phyloP scores from a whole-genome alignment of 2,797 vertebrate species.

The Rhinatrema bivittatum region DNA sequence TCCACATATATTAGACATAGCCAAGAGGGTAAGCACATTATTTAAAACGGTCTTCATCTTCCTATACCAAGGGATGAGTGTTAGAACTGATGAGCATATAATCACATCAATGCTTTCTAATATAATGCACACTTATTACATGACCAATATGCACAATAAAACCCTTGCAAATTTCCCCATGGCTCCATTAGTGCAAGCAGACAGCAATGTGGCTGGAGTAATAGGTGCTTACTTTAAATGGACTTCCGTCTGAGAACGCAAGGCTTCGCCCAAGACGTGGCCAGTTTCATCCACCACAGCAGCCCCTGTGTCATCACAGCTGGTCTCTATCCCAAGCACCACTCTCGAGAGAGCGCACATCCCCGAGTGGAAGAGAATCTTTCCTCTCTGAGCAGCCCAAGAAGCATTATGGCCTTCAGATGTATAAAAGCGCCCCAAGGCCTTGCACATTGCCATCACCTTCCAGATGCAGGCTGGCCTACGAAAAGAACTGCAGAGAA shows the following conservation, averaged over 20 bases:
- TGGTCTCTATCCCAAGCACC: slow-evolving; percentile 89
- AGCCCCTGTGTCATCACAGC: slow-evolving; percentile 92
- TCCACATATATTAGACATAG: too few relatives aligned
- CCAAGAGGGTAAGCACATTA: too few relatives aligned
- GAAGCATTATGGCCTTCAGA: background rate
- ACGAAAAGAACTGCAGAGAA: slow-evolving; percentile 7
- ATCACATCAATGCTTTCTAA: too few relatives aligned
- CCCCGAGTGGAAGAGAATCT: background rate
- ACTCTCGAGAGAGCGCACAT: slow-evolving; percentile 30
- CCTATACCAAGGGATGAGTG: too few relatives aligned
- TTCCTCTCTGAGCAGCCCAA: background rate
- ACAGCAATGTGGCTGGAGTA: background rate
- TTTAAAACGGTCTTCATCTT: too few relatives aligned
- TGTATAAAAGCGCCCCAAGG: slow-evolving; percentile 1
- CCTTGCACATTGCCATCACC: slow-evolving; percentile 1
- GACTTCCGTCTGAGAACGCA: slow-evolving; percentile 76
- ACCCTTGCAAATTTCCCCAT: too few relatives aligned
- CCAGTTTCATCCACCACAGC: slow-evolving; percentile 83
- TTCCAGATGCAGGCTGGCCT: background rate
- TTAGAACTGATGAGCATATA: too few relatives aligned
- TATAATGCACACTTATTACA: too few relatives aligned
- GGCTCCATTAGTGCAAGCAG: too few relatives aligned
- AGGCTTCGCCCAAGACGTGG: slow-evolving; percentile 74
- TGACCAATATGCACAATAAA: too few relatives aligned
- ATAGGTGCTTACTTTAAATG: slow-evolving; percentile 76